Evolutionary conservation across 53 echinoderm and acorn worm species (phyloP), one percentile per base, ranked within the genome.

Genomic region (Patiria pectinifera): DNA sequence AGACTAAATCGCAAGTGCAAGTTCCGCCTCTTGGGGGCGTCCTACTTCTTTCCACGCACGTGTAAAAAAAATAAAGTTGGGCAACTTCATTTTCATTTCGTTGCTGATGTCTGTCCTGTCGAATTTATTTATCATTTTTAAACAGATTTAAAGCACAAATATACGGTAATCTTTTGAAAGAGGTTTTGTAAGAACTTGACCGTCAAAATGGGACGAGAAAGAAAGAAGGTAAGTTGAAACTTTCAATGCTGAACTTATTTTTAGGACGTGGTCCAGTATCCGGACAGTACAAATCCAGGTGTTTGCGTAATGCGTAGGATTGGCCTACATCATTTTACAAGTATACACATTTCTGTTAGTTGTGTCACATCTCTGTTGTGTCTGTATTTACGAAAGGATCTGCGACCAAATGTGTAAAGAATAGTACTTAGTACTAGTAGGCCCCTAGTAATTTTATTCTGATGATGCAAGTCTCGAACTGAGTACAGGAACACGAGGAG

Each of bases 181-280:
- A 18, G 66, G 14, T 11, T 66, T 66, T 4, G 66, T 13, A 18
- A 66, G 2, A 60, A 14, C 66, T 3, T 66, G 19, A 66, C 5
- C 4, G 22, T 44, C 79, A 16, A 71, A 71, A 93, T 93, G 93
- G 93, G 93, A 59, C 84, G 90, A 69, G 93, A 93, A 35, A 93
- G 85, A 46, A 93, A 79, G 77, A 93, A 93, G 90, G 93, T 93
- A 85, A 90, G 93, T 47, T 6, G 25, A 25, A 0, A 59, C 4
- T 43, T 14, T 43, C 24, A 16, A 81, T n/a, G 69, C 49, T 24
- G 4, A 14, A 13, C 13, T 11, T 86, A n/a, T 48, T 71, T n/a
- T 35, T 35, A 35, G 35, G 7, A 48, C 21, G n/a, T 49, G 58
- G 59, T 87, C 76, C 77, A 76, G 59, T 47, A 43, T 24, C 77